Base-by-base conservation (phyloP, 2,113 vertebrate genomes). In the Hirundichthys speculiger region DNA sequence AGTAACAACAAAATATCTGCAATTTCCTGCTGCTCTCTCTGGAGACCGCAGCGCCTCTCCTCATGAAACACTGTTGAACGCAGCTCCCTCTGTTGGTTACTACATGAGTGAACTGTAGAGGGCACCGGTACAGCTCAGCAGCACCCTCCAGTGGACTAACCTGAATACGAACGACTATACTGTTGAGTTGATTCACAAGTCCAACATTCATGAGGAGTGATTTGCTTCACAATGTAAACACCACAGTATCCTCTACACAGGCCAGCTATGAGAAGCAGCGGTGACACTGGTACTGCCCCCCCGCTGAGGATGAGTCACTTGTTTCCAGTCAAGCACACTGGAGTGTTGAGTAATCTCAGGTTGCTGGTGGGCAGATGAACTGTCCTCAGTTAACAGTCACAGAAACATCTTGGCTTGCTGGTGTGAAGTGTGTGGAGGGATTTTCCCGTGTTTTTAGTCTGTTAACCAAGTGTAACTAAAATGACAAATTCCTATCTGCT, bases 71-170 rank as follows among this genome's bases (percentile, higher is more conserved):
- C 64, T 13, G 16, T 64, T 76, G 61, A 52, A 48, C 42, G 14
- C 57, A 64, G 85, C 68, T n/a, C 86, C 90, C 75, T 85, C 90
- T 89, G 47, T 81, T 91, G 92, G 81, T 65, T 50, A 20, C 24
- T 42, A 22, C 6, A 15, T 8, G 2, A 22, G 15, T 27, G 18
- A 38, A 47, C 14, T 9, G 1, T 5, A 8, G 1, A 0, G 5
- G 38, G 14, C 4, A 0, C 14, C 40, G 39, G 38, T 9, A 66
- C 42, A 73, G 69, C 48, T 68, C 77, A 74, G 75, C 38, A 69
- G 69, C 53, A 16, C 65, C 49, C 63, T 80, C 87, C 74, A 27
- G 63, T 78, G 87, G 5, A 16, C 6, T 2, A 13, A 3, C 10
- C 3, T 15, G 20, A 18, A 41, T 16, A 16, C n/a, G 4, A 42